phyloP scores from a whole-genome alignment of 2,888 invertebrate genomes.

The Pandemis heparana region DNA sequence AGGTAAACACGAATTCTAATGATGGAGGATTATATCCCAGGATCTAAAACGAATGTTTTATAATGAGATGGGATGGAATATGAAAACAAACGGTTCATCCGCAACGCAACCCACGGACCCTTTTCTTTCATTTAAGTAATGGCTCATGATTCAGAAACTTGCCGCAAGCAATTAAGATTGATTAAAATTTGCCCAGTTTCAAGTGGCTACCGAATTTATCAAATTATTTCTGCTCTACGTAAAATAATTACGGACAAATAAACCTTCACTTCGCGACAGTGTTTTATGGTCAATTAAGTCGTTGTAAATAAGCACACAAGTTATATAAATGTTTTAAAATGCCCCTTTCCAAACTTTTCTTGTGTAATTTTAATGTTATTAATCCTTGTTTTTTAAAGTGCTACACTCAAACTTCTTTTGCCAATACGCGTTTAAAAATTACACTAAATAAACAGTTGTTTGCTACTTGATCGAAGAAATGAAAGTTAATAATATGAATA shows the following conservation, averaged over 20 bases:
- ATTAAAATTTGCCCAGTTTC: slow-evolving; percentile 62
- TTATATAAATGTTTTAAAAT: too few relatives aligned
- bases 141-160: slow-evolving; percentile 64
- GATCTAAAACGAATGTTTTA: neutral
- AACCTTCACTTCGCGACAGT: neutral
- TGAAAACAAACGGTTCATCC: slow-evolving; percentile 50
- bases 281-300: too few relatives aligned
- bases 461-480: neutral
- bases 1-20: neutral
- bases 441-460: too few relatives aligned
- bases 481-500: slow-evolving; percentile 3
- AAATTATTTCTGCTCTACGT: slow-evolving; percentile 9
- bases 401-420: too few relatives aligned
- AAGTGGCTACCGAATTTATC: slow-evolving; percentile 49
- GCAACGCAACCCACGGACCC: slow-evolving; percentile 44
- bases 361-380: too few relatives aligned
- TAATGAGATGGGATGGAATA: slow-evolving; percentile 30
- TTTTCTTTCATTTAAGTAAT: slow-evolving; percentile 73
- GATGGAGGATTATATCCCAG: neutral
- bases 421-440: too few relatives aligned
- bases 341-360: too few relatives aligned
- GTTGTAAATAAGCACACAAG: too few relatives aligned
- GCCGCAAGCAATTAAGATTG: slow-evolving; percentile 71
- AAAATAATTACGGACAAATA: slow-evolving; percentile 4
- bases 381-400: too few relatives aligned